Percentiles rank a stretch among this genome's conserved stretches.
Conservation (phyloP, 2,888 invertebrate species). For the Pachydiplax longipennis region DNA sequence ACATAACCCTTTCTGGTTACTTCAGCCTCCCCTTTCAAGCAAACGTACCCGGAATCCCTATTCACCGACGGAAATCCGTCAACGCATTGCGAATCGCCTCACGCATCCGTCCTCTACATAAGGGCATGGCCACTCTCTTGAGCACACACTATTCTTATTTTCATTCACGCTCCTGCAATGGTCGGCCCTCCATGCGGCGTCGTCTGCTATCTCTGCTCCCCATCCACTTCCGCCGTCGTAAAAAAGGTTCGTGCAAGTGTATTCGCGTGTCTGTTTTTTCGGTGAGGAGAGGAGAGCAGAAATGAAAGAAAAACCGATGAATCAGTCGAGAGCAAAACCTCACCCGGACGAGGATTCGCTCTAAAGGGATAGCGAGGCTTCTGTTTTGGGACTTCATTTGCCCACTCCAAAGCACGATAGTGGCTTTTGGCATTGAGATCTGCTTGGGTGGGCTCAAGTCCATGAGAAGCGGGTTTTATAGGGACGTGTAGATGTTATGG, state of each 20-base stretch:
- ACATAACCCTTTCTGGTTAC: background rate
- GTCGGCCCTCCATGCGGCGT: background rate
- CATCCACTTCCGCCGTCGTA: background rate
- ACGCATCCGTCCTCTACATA: background rate
- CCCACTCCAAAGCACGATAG: background rate
- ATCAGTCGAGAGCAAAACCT: background rate
- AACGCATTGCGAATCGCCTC: background rate
- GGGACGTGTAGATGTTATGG: background rate
- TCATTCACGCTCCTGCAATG: background rate
- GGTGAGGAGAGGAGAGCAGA: no score
- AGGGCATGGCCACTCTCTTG: background rate
- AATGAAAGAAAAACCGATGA: background rate
- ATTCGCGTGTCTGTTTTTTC: background rate
- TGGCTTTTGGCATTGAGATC: background rate
- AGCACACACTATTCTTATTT: background rate
- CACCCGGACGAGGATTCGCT: background rate
- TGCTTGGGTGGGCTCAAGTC: background rate
- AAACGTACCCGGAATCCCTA: background rate
- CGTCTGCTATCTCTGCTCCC: background rate
- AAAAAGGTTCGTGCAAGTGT: background rate
- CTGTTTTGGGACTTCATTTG: background rate
- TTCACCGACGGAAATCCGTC: slow-evolving; percentile 23
- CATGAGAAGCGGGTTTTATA: background rate
- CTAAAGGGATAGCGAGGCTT: background rate
- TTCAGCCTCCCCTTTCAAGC: background rate